Conservation (phyloP, 2,797 vertebrate genomes). For the Macropodus opercularis region DNA sequence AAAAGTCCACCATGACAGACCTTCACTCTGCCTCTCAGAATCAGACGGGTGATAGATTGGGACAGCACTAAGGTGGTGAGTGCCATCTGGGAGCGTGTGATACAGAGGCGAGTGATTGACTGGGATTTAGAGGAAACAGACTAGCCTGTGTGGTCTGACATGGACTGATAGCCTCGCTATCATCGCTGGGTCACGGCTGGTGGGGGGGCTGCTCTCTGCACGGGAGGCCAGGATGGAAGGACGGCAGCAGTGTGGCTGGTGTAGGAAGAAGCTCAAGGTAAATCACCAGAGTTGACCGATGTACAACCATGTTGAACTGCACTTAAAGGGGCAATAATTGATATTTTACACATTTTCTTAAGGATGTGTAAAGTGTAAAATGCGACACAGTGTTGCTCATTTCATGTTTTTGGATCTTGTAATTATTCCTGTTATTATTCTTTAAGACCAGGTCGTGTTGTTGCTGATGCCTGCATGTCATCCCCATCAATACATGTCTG, state of each 20-base stretch:
- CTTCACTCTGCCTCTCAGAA: conserved; percentile 45
- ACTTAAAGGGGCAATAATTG: not conserved
- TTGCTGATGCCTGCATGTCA: too few species aligned
- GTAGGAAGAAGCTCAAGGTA: too few species aligned
- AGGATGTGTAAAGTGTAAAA: too few species aligned
- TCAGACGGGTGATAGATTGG: conserved; percentile 57
- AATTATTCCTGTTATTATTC: too few species aligned
- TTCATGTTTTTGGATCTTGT: too few species aligned
- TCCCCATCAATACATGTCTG: too few species aligned
- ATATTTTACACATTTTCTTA: not conserved
- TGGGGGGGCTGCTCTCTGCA: conserved; percentile 30
- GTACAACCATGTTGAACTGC: too few species aligned
- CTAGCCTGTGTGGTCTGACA: conserved; percentile 59
- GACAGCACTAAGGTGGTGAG: conserved; percentile 30
- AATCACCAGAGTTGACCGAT: too few species aligned
- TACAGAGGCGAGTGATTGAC: conserved; percentile 63
- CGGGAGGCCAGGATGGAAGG: conserved; percentile 43
- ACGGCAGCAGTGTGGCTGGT: not conserved
- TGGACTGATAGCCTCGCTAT: conserved; percentile 50
- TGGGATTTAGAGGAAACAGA: conserved; percentile 47
- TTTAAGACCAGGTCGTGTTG: too few species aligned
- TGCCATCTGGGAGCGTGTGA: conserved; percentile 62
- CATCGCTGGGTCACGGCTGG: conserved; percentile 53
- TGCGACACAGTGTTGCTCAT: too few species aligned
- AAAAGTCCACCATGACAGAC: conserved; percentile 28